These are phyloP conservation scores for Neoaliturus tenellus DNA, from an alignment of 2,888 invertebrate genomes.

Conservation along the genomic window DNA sequence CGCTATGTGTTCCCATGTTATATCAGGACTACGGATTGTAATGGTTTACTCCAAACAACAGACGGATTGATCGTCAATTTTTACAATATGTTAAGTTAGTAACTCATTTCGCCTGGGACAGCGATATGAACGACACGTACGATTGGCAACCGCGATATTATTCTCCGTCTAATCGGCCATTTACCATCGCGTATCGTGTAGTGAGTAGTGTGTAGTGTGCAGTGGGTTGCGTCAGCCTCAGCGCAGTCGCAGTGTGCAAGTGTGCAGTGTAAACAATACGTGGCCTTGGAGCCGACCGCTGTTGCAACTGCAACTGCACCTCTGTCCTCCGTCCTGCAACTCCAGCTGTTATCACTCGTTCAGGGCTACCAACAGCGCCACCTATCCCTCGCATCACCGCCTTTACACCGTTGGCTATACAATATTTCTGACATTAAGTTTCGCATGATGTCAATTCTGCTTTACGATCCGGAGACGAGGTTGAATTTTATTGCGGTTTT, in stretches of 20 bases:
- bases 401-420: neutral
- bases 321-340: neutral
- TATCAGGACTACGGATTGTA: too few relatives aligned
- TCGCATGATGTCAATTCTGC: neutral
- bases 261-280: conserved; percentile 31
- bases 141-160: too few relatives aligned
- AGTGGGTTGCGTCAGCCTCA: neutral
- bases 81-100: too few relatives aligned
- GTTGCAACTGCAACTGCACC: conserved; percentile 7
- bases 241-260: neutral
- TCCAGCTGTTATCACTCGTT: neutral
- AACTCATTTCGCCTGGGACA: too few relatives aligned
- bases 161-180: too few relatives aligned
- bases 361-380: conserved; percentile 16
- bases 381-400: neutral
- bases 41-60: too few relatives aligned
- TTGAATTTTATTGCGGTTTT: neutral
- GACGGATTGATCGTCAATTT: too few relatives aligned
- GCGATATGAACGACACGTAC: too few relatives aligned
- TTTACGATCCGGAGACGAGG: neutral
- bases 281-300: neutral
- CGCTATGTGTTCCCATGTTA: too few relatives aligned
- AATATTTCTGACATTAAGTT: neutral
- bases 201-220: neutral
- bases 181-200: neutral